Conservation (phyloP, 2,797 vertebrate species). For the Somateria mollissima region DNA sequence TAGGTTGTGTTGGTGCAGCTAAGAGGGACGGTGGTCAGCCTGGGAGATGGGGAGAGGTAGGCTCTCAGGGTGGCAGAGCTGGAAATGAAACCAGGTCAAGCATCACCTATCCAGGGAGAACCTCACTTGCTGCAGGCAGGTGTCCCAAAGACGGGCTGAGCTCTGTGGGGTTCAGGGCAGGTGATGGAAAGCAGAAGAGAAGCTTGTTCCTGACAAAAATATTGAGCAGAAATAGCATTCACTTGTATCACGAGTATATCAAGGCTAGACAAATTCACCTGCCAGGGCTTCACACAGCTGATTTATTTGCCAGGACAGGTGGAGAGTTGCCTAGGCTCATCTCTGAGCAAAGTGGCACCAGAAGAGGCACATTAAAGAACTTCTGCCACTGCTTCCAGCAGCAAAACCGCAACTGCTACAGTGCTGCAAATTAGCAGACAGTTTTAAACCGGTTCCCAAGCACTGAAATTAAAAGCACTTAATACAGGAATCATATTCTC, state of each 20-base stretch:
- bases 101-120: constrained; percentile 16
- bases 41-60: neutral
- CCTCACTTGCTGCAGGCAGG: neutral
- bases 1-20: neutral
- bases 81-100: constrained; percentile 35
- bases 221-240: neutral
- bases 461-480: constrained; percentile 72
- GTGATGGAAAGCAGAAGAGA: neutral
- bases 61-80: neutral
- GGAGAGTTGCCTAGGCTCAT: constrained; percentile 20
- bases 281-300: neutral
- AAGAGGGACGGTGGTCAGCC: neutral
- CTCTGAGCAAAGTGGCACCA: neutral
- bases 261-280: constrained; percentile 55
- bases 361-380: constrained; percentile 38
- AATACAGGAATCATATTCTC: constrained; percentile 71
- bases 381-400: constrained; percentile 15
- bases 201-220: neutral
- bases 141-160: neutral
- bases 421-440: constrained; percentile 30
- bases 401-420: neutral
- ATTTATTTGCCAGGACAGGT: constrained; percentile 59
- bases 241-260: neutral
- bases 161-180: neutral
- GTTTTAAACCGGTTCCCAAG: constrained; percentile 62